These are phyloP conservation scores for Cheiracanthium punctorium DNA, from an alignment of 2,888 invertebrate species.

Conservation along the genomic window DNA sequence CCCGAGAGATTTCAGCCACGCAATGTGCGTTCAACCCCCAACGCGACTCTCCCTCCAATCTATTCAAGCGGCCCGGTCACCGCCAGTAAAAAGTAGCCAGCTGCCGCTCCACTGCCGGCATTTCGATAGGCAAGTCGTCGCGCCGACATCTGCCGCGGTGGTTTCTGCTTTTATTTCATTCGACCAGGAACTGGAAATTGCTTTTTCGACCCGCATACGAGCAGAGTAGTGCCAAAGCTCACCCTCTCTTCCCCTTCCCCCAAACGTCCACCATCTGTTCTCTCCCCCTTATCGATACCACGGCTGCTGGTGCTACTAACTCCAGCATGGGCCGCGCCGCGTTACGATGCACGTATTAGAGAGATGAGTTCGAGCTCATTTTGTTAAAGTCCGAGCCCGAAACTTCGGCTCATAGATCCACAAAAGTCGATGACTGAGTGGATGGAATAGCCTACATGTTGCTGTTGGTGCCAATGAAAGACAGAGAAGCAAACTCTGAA, in stretches of 20 bases:
- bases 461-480: too few species aligned
- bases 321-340: not conserved
- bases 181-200: conserved; percentile 22
- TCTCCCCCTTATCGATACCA: not conserved
- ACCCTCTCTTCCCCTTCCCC: not conserved
- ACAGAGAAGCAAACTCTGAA: too few species aligned
- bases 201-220: conserved; percentile 22
- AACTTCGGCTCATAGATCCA: too few species aligned
- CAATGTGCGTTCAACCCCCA: too few species aligned
- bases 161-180: conserved; percentile 40
- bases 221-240: not conserved
- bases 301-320: too few species aligned
- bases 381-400: too few species aligned
- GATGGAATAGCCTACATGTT: too few species aligned
- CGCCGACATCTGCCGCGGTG: conserved; percentile 28
- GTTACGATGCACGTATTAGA: not conserved
- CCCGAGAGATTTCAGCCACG: too few species aligned
- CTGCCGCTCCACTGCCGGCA: conserved; percentile 47
- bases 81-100: conserved; percentile 11
- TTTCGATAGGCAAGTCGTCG: not conserved
- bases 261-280: not conserved
- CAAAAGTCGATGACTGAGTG: too few species aligned
- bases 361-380: not conserved
- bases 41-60: not conserved
- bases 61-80: conserved; percentile 26